Conservation (phyloP, 2,888 invertebrate species). For the Agriopis marginaria region DNA sequence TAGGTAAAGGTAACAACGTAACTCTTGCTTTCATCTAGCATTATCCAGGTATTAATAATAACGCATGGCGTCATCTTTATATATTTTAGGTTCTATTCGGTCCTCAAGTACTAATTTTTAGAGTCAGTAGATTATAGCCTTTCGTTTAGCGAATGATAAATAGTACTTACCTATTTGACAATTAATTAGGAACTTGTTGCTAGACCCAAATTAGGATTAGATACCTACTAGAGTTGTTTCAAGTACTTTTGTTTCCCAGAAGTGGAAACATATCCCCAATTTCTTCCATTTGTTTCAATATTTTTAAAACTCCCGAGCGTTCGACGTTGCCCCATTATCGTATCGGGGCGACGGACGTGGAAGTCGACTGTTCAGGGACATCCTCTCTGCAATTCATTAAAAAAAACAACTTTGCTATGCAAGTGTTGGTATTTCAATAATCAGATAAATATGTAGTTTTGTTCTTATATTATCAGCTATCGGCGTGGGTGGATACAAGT, state of each 20-base stretch:
- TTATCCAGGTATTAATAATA: not conserved
- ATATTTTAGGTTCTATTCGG: not conserved
- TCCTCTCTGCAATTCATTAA: not conserved
- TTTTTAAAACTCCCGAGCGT: too few relatives aligned
- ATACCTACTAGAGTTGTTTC: too few relatives aligned
- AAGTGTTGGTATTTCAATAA: not conserved
- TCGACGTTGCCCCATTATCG: too few relatives aligned
- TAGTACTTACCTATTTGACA: not conserved
- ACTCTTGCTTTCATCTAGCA: constrained; percentile 18
- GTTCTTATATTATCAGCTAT: constrained; percentile 10
- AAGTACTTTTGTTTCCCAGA: too few relatives aligned
- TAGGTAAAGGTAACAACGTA: constrained; percentile 5
- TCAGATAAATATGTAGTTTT: constrained; percentile 2
- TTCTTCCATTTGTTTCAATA: too few relatives aligned
- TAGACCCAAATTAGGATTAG: not conserved
- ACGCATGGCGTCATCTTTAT: not conserved
- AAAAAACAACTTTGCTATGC: constrained; percentile 1
- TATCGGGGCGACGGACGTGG: too few relatives aligned
- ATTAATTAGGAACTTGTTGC: not conserved
- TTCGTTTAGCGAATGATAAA: too few relatives aligned
- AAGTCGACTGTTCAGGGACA: too few relatives aligned
- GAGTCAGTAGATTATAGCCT: too few relatives aligned
- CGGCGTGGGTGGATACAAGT: constrained; percentile 8
- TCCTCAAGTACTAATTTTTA: not conserved
- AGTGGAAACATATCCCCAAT: too few relatives aligned